These are phyloP conservation scores for Phaedon cochleariae DNA, from an alignment of 2,888 invertebrate species.

Conservation along the genomic window DNA sequence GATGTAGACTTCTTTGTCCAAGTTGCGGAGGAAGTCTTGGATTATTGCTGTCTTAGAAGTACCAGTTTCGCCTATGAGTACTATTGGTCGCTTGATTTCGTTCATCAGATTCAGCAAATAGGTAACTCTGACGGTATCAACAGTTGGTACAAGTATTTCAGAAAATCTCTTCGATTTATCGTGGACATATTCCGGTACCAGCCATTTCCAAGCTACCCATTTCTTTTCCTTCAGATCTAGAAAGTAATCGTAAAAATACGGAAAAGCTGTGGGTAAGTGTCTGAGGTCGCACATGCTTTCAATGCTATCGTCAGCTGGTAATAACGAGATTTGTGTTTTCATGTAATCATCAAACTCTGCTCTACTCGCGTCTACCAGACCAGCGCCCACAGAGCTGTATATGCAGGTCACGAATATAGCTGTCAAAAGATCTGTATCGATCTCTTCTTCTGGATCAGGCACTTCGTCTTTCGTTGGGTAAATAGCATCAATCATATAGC, in stretches of 20 bases:
- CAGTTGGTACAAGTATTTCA: constrained; percentile 88
- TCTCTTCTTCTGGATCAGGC: constrained; percentile 58
- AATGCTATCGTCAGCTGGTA: constrained; percentile 71
- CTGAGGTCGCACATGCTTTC: constrained; percentile 74
- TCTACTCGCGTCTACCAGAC: constrained; percentile 74
- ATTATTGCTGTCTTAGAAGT: constrained; percentile 93
- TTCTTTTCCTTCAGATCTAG: constrained; percentile 71
- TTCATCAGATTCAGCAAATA: constrained; percentile 83
- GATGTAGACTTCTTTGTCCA: constrained; percentile 77
- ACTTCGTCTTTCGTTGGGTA: constrained; percentile 58
- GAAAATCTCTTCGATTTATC: constrained; percentile 75
- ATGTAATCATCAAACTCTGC: constrained; percentile 81
- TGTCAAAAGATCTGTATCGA: constrained; percentile 70
- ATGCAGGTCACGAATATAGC: constrained; percentile 78
- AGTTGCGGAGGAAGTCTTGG: constrained; percentile 77
- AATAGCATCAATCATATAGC: constrained; percentile 80
- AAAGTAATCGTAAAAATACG: constrained; percentile 84
- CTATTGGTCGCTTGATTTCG: constrained; percentile 77
- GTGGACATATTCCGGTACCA: constrained; percentile 81
- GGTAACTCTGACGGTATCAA: constrained; percentile 83
- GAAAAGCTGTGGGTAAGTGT: constrained; percentile 76
- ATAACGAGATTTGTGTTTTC: constrained; percentile 70
- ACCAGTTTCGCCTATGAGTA: constrained; percentile 90
- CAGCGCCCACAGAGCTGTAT: constrained; percentile 87
- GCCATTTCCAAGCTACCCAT: constrained; percentile 89